phyloP scores from a whole-genome alignment of 1,140 invertebrate genomes.

The Drosophila burlai region DNA sequence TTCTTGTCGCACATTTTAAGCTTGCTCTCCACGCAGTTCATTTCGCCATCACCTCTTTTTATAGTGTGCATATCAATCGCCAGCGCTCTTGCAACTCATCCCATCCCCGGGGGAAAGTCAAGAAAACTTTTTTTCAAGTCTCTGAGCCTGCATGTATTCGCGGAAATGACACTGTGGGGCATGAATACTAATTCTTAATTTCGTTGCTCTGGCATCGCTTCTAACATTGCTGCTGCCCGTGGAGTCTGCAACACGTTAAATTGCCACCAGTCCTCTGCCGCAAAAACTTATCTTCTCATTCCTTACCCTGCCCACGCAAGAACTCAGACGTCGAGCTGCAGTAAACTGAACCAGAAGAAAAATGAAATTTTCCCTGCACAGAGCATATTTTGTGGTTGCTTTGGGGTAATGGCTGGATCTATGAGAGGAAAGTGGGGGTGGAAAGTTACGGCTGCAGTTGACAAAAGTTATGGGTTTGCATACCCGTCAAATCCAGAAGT shows the following conservation, averaged over 20 bases:
- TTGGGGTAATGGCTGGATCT: slow-evolving; percentile 17
- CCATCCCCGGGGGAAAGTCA: slow-evolving; percentile 20
- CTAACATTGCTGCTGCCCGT: slow-evolving; percentile 29
- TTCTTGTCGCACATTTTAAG: slow-evolving; percentile 60
- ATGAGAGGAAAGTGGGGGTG: slow-evolving; percentile 22
- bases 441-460: slow-evolving; percentile 56
- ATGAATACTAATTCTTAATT: slow-evolving; percentile 84
- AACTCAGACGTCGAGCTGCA: slow-evolving; percentile 48
- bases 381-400: slow-evolving; percentile 72
- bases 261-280: slow-evolving; percentile 32
- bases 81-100: slow-evolving; percentile 1
- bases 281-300: slow-evolving; percentile 33
- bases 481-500: slow-evolving; percentile 63
- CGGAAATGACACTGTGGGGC: slow-evolving; percentile 80
- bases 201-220: slow-evolving; percentile 51
- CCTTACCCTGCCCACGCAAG: slow-evolving; percentile 14
- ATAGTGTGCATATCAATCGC: slow-evolving; percentile 69
- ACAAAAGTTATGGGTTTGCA: slow-evolving; percentile 79
- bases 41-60: slow-evolving; percentile 32
- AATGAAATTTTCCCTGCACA: slow-evolving; percentile 69
- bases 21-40: slow-evolving; percentile 41
- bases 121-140: slow-evolving; percentile 33
- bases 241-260: slow-evolving; percentile 68
- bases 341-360: slow-evolving; percentile 67
- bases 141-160: slow-evolving; percentile 66